Evolutionary conservation across 2,888 invertebrate genomes (phyloP).

Genomic region (Lasioglossum pauxillum): DNA sequence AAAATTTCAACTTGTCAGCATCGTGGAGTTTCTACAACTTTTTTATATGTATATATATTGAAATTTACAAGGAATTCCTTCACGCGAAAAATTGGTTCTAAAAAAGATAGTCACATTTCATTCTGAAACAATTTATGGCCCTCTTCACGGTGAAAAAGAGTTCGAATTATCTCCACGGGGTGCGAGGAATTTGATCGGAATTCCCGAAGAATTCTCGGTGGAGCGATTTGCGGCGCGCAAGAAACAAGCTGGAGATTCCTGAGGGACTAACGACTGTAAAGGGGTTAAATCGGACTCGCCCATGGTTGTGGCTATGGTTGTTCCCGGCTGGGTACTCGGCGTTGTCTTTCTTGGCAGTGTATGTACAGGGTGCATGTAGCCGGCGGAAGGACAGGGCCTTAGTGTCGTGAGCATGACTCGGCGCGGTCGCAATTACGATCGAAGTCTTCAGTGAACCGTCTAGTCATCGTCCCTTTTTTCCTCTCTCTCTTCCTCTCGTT

Average conservation of each 20-base stretch:
- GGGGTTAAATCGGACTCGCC: not conserved
- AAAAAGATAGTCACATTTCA: not conserved
- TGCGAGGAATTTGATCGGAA: not conserved
- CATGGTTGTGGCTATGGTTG: not conserved
- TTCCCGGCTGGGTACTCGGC: not conserved
- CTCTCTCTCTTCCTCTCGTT: not conserved
- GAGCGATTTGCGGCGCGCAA: not conserved
- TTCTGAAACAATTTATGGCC: not conserved
- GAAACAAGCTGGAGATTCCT: not conserved
- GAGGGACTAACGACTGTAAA: not conserved
- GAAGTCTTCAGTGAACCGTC: constrained; percentile 38
- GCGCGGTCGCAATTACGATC: constrained; percentile 69
- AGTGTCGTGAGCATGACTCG: constrained; percentile 69
- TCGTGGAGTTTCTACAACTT: too few relatives aligned
- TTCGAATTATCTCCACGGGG: not conserved
- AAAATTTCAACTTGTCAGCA: too few relatives aligned
- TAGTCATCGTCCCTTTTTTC: constrained; percentile 53
- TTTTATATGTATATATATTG: too few relatives aligned
- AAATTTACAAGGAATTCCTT: not conserved
- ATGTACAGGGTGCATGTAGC: constrained; percentile 37
- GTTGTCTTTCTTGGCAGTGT: constrained; percentile 9
- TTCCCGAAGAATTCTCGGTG: not conserved
- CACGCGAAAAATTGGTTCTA: not conserved
- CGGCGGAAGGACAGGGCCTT: constrained; percentile 61
- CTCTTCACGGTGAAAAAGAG: not conserved